Conservation (phyloP, 1,140 invertebrate species). For the Trinorchestia longiramus region DNA sequence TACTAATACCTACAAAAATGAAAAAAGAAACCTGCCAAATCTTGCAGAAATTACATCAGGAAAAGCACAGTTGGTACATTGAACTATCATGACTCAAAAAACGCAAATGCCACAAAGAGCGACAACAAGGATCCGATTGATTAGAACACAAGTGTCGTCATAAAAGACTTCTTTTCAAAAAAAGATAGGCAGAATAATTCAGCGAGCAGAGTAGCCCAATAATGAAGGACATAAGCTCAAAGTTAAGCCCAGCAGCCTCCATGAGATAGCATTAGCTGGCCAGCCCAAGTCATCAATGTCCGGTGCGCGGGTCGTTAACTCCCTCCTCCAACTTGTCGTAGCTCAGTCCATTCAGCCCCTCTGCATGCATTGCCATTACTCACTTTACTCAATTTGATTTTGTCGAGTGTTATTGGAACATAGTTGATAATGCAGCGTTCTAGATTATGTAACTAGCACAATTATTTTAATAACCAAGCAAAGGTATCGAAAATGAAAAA, state of each 20-base stretch:
- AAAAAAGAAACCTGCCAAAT: not conserved
- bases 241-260: not conserved
- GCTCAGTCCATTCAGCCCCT: not conserved
- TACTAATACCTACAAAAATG: not conserved
- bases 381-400: not conserved
- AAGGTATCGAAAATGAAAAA: not conserved
- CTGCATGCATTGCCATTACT: not conserved
- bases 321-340: not conserved
- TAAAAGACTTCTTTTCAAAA: not conserved
- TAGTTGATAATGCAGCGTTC: not conserved
- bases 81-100: not conserved
- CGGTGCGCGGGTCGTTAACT: not conserved
- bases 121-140: not conserved
- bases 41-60: not conserved
- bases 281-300: not conserved
- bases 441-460: not conserved
- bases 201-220: not conserved
- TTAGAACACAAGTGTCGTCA: not conserved
- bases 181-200: not conserved
- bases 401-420: not conserved
- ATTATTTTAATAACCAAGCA: not conserved
- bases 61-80: not conserved
- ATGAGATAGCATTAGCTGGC: not conserved
- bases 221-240: not conserved
- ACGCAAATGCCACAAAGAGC: not conserved